These are phyloP conservation scores for Fratercula arctica DNA, from an alignment of 2,797 vertebrate species.

Conservation along the genomic window DNA sequence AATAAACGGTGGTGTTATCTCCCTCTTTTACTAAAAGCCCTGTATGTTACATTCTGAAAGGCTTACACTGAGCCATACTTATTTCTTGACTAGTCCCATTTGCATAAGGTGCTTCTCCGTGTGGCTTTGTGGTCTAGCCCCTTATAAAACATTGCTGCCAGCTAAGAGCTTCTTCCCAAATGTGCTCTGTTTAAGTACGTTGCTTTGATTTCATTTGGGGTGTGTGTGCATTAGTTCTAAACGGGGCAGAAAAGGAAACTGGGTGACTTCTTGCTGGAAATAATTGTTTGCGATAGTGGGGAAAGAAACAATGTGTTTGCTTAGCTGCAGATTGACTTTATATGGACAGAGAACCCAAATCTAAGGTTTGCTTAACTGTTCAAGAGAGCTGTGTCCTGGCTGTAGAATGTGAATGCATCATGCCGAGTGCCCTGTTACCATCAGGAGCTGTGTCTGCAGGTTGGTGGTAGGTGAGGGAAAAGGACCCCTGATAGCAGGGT, in stretches of 20 bases:
- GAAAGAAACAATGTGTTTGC: not conserved
- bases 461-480: not conserved
- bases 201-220: not conserved
- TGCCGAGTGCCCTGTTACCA: not conserved
- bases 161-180: not conserved
- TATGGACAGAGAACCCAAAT: not conserved
- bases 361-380: not conserved
- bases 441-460: not conserved
- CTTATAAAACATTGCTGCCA: not conserved
- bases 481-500: not conserved
- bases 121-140: not conserved
- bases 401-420: not conserved
- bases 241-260: not conserved
- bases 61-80: not conserved
- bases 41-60: not conserved
- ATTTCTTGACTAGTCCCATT: not conserved
- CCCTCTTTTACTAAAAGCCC: not conserved
- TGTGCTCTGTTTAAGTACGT: not conserved
- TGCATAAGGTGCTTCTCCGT: not conserved
- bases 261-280: not conserved
- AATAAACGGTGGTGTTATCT: not conserved
- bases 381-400: not conserved
- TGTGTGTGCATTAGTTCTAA: not conserved
- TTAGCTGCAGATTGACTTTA: not conserved
- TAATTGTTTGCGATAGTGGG: not conserved